A percentile compares a stretch with the other conserved stretches of the same genome.
Evolutionary conservation across 2,113 vertebrate species (phyloP).

Genomic region (Taxidea taxus): DNA sequence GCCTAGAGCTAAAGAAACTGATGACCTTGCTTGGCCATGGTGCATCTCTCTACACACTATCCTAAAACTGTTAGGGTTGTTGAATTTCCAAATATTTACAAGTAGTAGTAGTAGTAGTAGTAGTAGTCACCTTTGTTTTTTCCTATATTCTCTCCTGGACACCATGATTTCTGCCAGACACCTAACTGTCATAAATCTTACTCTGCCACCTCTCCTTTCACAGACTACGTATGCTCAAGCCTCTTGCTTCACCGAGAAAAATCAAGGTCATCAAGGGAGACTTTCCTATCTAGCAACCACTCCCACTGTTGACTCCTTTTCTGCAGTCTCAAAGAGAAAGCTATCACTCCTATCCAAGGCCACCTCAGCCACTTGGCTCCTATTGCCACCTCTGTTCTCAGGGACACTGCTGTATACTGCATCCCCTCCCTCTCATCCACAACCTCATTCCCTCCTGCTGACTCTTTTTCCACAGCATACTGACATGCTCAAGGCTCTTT

Average conservation of each 20-base stretch:
- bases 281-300: not conserved
- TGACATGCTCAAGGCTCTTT: not conserved
- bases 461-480: not conserved
- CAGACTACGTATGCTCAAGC: not conserved
- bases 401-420: not conserved
- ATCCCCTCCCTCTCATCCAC: not conserved
- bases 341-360: not conserved
- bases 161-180: not conserved
- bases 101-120: not conserved
- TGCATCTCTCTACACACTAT: not conserved
- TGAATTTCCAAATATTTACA: constrained; percentile 16
- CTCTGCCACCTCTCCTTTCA: not conserved
- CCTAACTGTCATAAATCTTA: not conserved
- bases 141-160: not conserved
- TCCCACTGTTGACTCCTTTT: not conserved
- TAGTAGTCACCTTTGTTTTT: not conserved
- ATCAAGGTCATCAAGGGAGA: not conserved
- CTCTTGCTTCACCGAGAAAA: not conserved
- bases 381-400: not conserved
- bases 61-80: not conserved
- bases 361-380: not conserved
- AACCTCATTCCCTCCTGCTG: not conserved
- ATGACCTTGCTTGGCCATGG: not conserved
- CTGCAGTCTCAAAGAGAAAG: not conserved
- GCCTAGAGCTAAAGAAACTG: not conserved